Conservation (phyloP, 92 coral and sea anemone genomes). For the Pocillopora grandis region DNA sequence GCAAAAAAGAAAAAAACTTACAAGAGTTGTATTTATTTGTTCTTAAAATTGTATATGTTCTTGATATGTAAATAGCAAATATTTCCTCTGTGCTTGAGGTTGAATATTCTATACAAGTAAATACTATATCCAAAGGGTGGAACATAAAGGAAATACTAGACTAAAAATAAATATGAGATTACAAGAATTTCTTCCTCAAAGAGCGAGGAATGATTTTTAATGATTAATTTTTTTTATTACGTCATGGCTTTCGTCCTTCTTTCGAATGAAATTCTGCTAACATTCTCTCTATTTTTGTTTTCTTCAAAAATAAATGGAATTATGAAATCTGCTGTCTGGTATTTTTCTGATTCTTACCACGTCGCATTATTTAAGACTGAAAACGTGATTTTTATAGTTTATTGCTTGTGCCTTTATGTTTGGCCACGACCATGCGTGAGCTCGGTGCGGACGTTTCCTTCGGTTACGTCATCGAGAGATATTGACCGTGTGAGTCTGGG, state of each 20-base stretch:
- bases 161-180: not conserved
- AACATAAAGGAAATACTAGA: not conserved
- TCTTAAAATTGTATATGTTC: conserved; percentile 44
- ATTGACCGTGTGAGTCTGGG: too few species aligned
- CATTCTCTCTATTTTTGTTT: not conserved
- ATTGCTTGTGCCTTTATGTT: too few species aligned
- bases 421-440: too few species aligned
- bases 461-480: too few species aligned
- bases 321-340: not conserved
- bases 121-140: not conserved
- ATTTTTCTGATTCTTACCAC: not conserved
- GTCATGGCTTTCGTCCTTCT: conserved; percentile 5
- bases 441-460: too few species aligned
- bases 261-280: not conserved
- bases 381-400: too few species aligned
- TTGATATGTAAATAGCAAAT: conserved; percentile 17
- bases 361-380: too few species aligned
- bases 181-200: not conserved
- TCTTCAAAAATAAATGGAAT: conserved; percentile 4
- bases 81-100: conserved; percentile 23
- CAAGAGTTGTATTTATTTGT: conserved; percentile 53
- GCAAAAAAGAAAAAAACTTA: conserved; percentile 32
- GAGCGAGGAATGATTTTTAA: not conserved
- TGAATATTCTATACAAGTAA: not conserved
- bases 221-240: conserved; percentile 9